A percentile compares a stretch with the other conserved stretches of the same genome.
Evolutionary conservation across 1,140 invertebrate genomes (phyloP).

Genomic region (Drosophila paulistorum): DNA sequence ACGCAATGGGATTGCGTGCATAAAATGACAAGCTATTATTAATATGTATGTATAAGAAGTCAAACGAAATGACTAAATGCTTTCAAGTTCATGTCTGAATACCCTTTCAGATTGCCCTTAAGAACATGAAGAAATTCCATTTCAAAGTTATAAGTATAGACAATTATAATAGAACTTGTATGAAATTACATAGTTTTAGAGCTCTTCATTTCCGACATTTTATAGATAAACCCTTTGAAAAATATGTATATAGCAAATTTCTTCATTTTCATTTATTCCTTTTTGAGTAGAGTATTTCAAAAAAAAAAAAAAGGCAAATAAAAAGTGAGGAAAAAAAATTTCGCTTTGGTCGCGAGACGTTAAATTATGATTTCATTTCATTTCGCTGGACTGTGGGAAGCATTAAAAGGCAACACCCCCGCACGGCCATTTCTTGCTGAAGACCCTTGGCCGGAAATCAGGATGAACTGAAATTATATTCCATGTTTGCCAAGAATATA

Average conservation of each 20-base stretch:
- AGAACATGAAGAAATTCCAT: background rate
- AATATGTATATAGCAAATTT: too few species aligned
- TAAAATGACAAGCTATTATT: constrained; percentile 77
- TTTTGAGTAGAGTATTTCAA: too few species aligned
- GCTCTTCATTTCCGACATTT: too few species aligned
- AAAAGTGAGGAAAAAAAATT: constrained; percentile 36
- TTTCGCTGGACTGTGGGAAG: constrained; percentile 11
- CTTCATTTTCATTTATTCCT: too few species aligned
- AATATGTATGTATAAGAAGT: constrained; percentile 4
- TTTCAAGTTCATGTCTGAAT: background rate
- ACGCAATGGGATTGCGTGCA: constrained; percentile 74
- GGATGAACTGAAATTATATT: constrained; percentile 71
- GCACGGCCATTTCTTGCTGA: constrained; percentile 27
- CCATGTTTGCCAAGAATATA: background rate
- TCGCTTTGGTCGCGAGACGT: constrained; percentile 54
- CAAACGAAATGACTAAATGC: background rate
- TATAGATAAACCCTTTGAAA: too few species aligned
- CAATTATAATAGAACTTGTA: too few species aligned
- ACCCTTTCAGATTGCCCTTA: background rate
- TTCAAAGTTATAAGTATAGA: too few species aligned
- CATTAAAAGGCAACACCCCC: background rate
- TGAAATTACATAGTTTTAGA: too few species aligned
- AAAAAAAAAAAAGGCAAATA: too few species aligned
- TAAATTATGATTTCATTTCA: constrained; percentile 76
- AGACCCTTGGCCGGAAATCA: constrained; percentile 57